Evolutionary conservation across 2,888 invertebrate species (phyloP).

Genomic region (Patella caerulea): DNA sequence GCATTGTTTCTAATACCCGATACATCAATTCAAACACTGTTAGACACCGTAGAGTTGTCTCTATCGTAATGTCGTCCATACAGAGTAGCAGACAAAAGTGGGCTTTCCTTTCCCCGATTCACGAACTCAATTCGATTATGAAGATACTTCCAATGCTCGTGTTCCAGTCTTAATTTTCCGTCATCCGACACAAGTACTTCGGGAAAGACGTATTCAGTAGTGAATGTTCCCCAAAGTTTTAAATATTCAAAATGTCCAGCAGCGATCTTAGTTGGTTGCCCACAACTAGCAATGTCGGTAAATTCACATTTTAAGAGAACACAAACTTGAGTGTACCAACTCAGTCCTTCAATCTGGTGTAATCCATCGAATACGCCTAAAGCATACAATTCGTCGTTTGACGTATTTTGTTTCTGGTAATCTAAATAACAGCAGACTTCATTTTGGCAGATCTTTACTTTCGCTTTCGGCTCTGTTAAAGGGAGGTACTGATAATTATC

Average conservation of each 20-base stretch:
- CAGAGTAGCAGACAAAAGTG: constrained; percentile 34
- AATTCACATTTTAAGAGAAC: constrained; percentile 43
- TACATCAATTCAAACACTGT: too few relatives aligned
- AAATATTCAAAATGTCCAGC: constrained; percentile 33
- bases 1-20: too few relatives aligned
- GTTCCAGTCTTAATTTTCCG: constrained; percentile 19
- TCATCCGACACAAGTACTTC: constrained; percentile 34
- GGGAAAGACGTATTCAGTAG: constrained; percentile 37
- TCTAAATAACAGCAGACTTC: constrained; percentile 47
- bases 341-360: constrained; percentile 42
- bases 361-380: constrained; percentile 54
- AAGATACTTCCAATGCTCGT: constrained; percentile 31
- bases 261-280: constrained; percentile 26
- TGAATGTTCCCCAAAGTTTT: constrained; percentile 35
- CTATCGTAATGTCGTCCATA: constrained; percentile 34
- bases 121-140: constrained; percentile 18
- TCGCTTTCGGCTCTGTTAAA: constrained; percentile 31
- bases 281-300: constrained; percentile 31
- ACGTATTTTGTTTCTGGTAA: constrained; percentile 28
- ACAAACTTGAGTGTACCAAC: constrained; percentile 51
- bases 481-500: not conserved
- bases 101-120: constrained; percentile 14
- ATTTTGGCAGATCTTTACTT: constrained; percentile 42
- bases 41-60: constrained; percentile 12
- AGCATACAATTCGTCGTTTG: constrained; percentile 41